Conservation (phyloP, 2,113 vertebrate species). For the Mesitornis unicolor region DNA sequence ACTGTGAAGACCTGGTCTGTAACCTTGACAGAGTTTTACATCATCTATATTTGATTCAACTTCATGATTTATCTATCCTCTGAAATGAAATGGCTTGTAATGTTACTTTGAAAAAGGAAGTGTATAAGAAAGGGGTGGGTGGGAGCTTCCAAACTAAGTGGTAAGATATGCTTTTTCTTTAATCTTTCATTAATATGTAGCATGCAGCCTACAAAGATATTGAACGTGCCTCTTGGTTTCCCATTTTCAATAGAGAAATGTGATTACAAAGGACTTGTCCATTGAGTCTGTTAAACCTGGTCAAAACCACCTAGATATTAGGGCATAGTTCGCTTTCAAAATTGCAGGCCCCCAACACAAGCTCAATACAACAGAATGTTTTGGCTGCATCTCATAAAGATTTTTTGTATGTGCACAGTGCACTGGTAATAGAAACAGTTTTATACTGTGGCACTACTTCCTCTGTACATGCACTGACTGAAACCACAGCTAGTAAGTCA, state of each 20-base stretch:
- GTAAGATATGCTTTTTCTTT: not conserved
- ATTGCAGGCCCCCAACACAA: not conserved
- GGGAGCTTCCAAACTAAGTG: not conserved
- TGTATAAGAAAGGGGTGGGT: not conserved
- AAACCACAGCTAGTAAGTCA: not conserved
- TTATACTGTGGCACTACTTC: not conserved
- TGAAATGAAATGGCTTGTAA: conserved; percentile 11
- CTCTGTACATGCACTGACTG: not conserved
- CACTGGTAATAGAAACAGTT: not conserved
- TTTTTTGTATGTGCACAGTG: not conserved
- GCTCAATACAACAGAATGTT: not conserved
- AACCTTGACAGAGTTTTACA: conserved; percentile 50
- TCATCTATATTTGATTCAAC: not conserved
- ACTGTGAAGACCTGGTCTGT: conserved; percentile 24
- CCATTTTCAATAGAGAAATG: not conserved
- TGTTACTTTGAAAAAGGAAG: conserved; percentile 12
- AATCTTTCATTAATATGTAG: not conserved
- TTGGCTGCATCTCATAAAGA: not conserved
- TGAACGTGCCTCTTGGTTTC: not conserved
- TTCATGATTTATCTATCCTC: conserved; percentile 29
- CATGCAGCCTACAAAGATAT: not conserved
- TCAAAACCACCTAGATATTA: not conserved
- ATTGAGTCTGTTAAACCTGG: not conserved
- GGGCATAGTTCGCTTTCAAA: not conserved
- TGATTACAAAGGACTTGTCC: not conserved